These are phyloP conservation scores for Tyto alba DNA, from an alignment of 2,113 vertebrate genomes.

Conservation along the genomic window DNA sequence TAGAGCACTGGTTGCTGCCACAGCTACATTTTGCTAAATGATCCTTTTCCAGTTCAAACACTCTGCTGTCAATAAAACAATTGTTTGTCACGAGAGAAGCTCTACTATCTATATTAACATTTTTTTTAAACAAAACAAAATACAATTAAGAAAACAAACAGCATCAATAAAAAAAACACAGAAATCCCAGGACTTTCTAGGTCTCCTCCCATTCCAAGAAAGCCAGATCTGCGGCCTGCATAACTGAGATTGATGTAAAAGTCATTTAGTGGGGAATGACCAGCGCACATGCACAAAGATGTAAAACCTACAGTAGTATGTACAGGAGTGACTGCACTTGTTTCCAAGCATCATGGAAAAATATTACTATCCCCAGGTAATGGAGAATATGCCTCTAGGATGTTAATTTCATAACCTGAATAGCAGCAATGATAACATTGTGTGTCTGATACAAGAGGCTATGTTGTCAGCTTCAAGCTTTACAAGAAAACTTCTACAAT, in stretches of 20 bases:
- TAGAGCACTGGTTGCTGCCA: background rate
- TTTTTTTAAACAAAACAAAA: background rate
- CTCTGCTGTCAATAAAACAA: background rate
- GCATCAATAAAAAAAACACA: background rate
- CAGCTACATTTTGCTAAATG: background rate
- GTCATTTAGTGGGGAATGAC: background rate
- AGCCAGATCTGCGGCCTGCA: background rate
- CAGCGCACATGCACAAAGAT: background rate
- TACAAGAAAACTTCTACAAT: background rate
- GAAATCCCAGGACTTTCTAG: background rate
- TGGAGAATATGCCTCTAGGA: background rate
- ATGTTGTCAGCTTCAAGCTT: background rate
- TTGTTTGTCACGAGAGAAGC: background rate
- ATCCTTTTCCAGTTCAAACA: background rate
- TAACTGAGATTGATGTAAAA: background rate
- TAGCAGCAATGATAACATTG: background rate
- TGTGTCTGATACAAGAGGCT: background rate
- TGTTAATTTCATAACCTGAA: background rate
- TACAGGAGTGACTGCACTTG: background rate
- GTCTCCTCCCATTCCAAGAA: background rate
- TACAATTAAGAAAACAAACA: accelerated
- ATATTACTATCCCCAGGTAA: background rate
- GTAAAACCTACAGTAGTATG: background rate
- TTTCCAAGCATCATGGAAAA: background rate
- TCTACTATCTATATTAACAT: background rate